Conservation (phyloP, 2,888 invertebrate species). For the Chrysodeixis includens region DNA sequence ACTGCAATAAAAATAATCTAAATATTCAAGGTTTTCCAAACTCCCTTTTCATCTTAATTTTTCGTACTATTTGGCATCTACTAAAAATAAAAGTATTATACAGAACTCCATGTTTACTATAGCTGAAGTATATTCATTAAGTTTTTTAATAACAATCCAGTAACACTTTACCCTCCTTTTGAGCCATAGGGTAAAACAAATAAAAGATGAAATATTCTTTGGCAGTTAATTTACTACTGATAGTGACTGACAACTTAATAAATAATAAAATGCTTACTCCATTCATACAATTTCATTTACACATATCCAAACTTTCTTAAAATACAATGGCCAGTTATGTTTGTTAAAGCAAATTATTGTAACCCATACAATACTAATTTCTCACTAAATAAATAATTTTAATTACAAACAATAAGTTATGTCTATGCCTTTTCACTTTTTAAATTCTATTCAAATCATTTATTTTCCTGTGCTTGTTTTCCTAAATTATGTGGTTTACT, state of each 20-base stretch:
- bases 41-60: background rate
- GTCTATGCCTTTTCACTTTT: conserved; percentile 1
- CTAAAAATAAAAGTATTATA: too few relatives aligned
- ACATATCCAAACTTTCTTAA: conserved; percentile 15
- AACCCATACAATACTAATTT: conserved; percentile 12
- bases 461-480: background rate
- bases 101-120: too few relatives aligned
- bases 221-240: conserved; percentile 25
- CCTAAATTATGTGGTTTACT: background rate
- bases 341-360: conserved; percentile 24
- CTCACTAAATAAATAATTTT: conserved; percentile 30
- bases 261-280: conserved; percentile 38
- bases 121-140: too few relatives aligned
- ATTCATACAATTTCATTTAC: conserved; percentile 26
- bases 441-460: conserved; percentile 26
- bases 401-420: conserved; percentile 21
- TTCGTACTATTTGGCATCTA: background rate
- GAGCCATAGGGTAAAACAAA: background rate
- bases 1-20: conserved; percentile 11
- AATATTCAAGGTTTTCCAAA: background rate
- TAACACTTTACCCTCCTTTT: too few relatives aligned
- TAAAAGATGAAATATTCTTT: conserved; percentile 31
- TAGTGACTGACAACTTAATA: conserved; percentile 33
- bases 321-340: background rate
- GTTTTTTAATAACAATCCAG: background rate